phyloP scores from a whole-genome alignment of 2,113 vertebrate genomes.

The Struthio camelus region DNA sequence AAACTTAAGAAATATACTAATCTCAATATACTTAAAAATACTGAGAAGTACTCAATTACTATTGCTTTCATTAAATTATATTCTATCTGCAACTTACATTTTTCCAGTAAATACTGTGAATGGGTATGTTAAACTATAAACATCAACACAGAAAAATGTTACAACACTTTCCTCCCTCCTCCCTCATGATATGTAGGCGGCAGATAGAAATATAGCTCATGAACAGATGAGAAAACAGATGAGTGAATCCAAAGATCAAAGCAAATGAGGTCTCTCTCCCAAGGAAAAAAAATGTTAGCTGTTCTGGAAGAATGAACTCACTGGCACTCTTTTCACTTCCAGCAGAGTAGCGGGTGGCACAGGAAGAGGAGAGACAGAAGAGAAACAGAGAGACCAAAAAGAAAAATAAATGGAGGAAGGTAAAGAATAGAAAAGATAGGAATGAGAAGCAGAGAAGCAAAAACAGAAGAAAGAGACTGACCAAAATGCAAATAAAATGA shows the following conservation, averaged over 20 bases:
- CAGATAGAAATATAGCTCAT: background rate
- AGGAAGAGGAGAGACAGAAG: background rate
- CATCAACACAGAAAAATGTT: background rate
- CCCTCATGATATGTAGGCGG: background rate
- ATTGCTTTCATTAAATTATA: background rate
- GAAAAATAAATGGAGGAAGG: constrained; percentile 16
- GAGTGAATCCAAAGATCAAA: constrained; percentile 38
- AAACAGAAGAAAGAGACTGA: background rate
- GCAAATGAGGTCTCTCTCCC: background rate
- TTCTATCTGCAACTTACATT: background rate
- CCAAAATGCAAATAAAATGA: constrained; percentile 6
- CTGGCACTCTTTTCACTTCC: background rate
- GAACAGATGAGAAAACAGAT: constrained; percentile 10
- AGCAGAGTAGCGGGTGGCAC: background rate
- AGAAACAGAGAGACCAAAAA: background rate
- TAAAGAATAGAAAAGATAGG: background rate
- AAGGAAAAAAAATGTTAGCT: background rate
- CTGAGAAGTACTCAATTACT: background rate
- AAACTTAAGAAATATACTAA: background rate
- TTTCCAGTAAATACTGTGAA: constrained; percentile 2
- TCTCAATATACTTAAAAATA: background rate
- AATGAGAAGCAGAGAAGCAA: background rate
- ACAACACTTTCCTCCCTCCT: background rate
- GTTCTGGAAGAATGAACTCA: constrained; percentile 24
- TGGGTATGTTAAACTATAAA: background rate